phyloP scores from a whole-genome alignment of 2,888 invertebrate species.

The Hesperia comma region DNA sequence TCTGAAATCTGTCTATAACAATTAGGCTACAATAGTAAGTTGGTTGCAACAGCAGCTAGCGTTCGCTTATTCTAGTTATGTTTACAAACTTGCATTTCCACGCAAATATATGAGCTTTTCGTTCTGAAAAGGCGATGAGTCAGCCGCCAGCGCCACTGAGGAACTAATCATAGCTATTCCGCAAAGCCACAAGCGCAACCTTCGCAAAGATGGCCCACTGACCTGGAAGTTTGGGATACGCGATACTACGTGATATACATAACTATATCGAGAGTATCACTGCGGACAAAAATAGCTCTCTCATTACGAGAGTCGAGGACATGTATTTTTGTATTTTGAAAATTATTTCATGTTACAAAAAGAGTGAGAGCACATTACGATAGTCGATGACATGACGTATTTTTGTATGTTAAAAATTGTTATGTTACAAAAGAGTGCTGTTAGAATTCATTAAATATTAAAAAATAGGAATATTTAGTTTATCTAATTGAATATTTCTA shows the following conservation, averaged over 20 bases:
- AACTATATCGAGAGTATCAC: not conserved
- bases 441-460: too few species aligned
- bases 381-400: too few species aligned
- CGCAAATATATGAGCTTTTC: constrained; percentile 19
- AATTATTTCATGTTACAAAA: too few species aligned
- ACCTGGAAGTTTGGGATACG: constrained; percentile 17
- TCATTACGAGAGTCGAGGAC: not conserved
- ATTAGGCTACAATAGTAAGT: too few species aligned
- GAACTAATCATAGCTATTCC: constrained; percentile 27
- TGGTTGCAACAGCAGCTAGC: not conserved
- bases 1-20: too few species aligned
- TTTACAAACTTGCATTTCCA: constrained; percentile 15
- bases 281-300: not conserved
- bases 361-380: too few species aligned
- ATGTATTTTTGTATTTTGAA: not conserved
- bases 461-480: too few species aligned
- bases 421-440: too few species aligned
- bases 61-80: not conserved
- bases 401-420: too few species aligned
- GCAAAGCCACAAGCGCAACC: constrained; percentile 26
- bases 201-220: constrained; percentile 27
- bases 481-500: too few species aligned
- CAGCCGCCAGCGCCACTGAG: constrained; percentile 12
- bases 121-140: constrained; percentile 20
- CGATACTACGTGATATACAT: not conserved